A percentile compares a stretch with the other conserved stretches of the same genome.
phyloP scores from a whole-genome alignment of 2,888 invertebrate genomes.

The Shargacucullia verbasci region DNA sequence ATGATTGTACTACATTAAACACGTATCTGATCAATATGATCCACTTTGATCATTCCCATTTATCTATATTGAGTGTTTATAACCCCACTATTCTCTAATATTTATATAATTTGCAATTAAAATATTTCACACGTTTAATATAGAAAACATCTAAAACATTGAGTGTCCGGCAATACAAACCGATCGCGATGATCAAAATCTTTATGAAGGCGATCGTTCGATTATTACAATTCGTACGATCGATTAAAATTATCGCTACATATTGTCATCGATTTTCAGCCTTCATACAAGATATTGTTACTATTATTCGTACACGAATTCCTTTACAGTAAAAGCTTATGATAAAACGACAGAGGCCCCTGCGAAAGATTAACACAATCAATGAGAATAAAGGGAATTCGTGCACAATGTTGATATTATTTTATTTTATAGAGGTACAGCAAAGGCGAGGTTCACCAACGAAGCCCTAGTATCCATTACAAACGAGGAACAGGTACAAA shows the following conservation, averaged over 20 bases:
- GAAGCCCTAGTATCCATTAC: conserved; percentile 72
- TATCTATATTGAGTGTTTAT: conserved; percentile 49
- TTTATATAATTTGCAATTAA: conserved; percentile 53
- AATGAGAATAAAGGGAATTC: conserved; percentile 68
- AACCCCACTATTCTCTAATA: conserved; percentile 50
- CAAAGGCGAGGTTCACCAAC: conserved; percentile 77
- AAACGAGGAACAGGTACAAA: conserved; percentile 83
- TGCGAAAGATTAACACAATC: conserved; percentile 48
- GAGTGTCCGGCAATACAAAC: conserved; percentile 63
- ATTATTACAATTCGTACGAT: conserved; percentile 61
- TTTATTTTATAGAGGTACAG: conserved; percentile 70
- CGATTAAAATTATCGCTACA: conserved; percentile 72
- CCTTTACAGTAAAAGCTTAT: conserved; percentile 56
- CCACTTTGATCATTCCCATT: conserved; percentile 52
- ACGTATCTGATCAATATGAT: conserved; percentile 56
- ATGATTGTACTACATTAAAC: conserved; percentile 54
- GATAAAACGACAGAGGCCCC: conserved; percentile 37
- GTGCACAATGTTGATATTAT: conserved; percentile 67
- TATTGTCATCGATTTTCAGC: conserved; percentile 77
- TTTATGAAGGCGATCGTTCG: conserved; percentile 64
- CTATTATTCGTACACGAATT: conserved; percentile 73
- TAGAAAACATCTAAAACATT: conserved; percentile 54
- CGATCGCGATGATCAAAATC: conserved; percentile 49
- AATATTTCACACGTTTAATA: conserved; percentile 51
- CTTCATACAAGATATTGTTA: conserved; percentile 67